A percentile compares a stretch with the other conserved stretches of the same genome.
Conservation (phyloP, 2,888 invertebrate genomes). For the Alloscopus bannaensis region DNA sequence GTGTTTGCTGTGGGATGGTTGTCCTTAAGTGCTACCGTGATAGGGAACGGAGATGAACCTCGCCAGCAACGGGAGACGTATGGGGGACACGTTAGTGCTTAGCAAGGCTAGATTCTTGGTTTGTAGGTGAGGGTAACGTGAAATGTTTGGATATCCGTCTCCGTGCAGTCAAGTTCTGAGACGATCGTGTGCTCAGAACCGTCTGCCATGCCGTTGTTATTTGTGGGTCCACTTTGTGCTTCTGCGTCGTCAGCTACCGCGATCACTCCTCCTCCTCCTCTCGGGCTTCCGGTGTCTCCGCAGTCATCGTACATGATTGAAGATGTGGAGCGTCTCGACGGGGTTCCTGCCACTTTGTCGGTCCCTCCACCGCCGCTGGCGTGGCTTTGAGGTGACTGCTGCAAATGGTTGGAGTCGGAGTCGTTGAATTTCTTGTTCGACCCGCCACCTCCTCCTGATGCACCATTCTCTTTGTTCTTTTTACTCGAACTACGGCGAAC, state of each 20-base stretch:
- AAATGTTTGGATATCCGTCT: conserved; percentile 78
- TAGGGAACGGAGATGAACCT: no score
- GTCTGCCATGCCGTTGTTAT: conserved; percentile 18
- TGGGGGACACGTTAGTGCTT: not conserved
- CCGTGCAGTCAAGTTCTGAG: conserved; percentile 77
- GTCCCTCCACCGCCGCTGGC: conserved; percentile 6
- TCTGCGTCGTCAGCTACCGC: not conserved
- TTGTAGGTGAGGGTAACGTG: conserved; percentile 78
- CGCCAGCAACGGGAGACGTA: no score
- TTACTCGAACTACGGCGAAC: conserved; percentile 78
- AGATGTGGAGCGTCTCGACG: conserved; percentile 40
- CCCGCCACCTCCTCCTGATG: conserved; percentile 57
- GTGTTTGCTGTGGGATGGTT: not conserved
- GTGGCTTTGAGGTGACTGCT: conserved; percentile 2
- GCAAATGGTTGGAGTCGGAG: conserved; percentile 38
- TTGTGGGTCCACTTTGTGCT: not conserved
- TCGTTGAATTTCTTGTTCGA: conserved; percentile 12
- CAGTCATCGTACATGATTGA: conserved; percentile 39
- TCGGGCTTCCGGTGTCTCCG: not conserved
- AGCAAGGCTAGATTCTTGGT: conserved; percentile 76
- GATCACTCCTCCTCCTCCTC: not conserved
- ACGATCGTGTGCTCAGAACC: conserved; percentile 65
- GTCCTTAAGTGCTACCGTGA: no score
- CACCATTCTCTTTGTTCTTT: conserved; percentile 78
- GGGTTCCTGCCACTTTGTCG: conserved; percentile 45